These are phyloP conservation scores for Priapulus caudatus DNA, from an alignment of 2,888 invertebrate species.

Conservation along the genomic window DNA sequence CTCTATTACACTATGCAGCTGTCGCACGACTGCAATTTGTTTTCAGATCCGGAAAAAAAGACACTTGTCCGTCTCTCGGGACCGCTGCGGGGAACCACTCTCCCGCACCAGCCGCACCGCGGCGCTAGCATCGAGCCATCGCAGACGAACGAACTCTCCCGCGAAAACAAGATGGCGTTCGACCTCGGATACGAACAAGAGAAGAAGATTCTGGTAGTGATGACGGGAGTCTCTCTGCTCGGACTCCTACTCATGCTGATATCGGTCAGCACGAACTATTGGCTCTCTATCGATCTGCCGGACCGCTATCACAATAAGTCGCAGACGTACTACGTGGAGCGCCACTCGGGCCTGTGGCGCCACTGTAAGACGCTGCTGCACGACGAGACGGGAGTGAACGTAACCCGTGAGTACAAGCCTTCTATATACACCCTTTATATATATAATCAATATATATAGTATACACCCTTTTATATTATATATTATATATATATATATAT, in stretches of 20 bases:
- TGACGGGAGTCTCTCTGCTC: not conserved
- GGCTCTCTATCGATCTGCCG: not conserved
- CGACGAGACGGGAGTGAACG: not conserved
- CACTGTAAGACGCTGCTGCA: not conserved
- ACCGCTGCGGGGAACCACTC: too few relatives aligned
- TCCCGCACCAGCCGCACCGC: too few relatives aligned
- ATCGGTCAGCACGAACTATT: not conserved
- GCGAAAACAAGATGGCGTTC: not conserved
- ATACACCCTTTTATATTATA: too few relatives aligned
- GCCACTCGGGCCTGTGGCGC: not conserved
- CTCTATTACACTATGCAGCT: too few relatives aligned
- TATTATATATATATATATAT: too few relatives aligned
- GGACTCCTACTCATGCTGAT: not conserved
- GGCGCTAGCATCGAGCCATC: too few relatives aligned
- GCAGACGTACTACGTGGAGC: not conserved
- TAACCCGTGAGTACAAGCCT: too few relatives aligned
- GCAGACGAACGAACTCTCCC: not conserved
- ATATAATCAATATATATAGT: too few relatives aligned
- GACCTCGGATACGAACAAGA: not conserved
- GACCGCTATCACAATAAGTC: not conserved
- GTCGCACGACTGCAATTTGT: too few relatives aligned
- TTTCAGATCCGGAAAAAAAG: too few relatives aligned
- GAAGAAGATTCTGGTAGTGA: not conserved
- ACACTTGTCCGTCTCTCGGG: too few relatives aligned
- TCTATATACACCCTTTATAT: too few relatives aligned